phyloP scores from a whole-genome alignment of 2,113 vertebrate genomes.

The Pelodiscus sinensis region DNA sequence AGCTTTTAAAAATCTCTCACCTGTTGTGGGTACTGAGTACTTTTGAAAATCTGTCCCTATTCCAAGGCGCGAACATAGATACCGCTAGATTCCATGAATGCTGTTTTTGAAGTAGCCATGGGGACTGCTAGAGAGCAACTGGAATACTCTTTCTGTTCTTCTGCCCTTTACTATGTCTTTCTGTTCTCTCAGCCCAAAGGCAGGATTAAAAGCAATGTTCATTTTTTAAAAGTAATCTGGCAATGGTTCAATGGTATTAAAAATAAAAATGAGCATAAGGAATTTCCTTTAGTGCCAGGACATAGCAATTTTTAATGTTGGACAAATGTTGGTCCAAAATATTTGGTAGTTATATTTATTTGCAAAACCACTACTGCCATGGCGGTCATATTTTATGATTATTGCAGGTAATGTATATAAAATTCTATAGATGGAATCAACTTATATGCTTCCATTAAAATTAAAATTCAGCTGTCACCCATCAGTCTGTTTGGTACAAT shows the following conservation, averaged over 20 bases:
- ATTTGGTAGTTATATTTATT: slow-evolving; percentile 52
- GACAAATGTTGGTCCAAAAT: slow-evolving; percentile 19
- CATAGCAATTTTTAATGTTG: slow-evolving; percentile 59
- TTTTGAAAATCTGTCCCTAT: not conserved
- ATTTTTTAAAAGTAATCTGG: slow-evolving; percentile 55
- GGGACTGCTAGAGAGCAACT: not conserved
- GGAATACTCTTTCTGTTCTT: not conserved
- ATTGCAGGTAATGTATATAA: slow-evolving; percentile 69
- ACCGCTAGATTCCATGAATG: not conserved
- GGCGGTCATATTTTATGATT: slow-evolving; percentile 55
- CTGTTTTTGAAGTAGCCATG: not conserved
- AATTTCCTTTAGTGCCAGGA: slow-evolving; percentile 37
- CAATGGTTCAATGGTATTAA: slow-evolving; percentile 33
- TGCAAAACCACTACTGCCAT: slow-evolving; percentile 33
- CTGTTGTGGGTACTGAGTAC: not conserved
- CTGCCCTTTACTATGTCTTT: not conserved
- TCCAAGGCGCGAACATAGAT: not conserved
- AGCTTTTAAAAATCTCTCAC: not conserved
- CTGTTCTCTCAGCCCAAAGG: not conserved
- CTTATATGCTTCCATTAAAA: slow-evolving; percentile 51
- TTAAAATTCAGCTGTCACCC: not conserved
- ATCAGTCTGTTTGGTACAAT: not conserved
- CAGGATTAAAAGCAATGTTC: not conserved
- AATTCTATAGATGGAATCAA: slow-evolving; percentile 47
- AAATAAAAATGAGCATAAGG: slow-evolving; percentile 30